Base-by-base conservation (phyloP, 1,140 invertebrate genomes). In the Heliothis subflexa region DNA sequence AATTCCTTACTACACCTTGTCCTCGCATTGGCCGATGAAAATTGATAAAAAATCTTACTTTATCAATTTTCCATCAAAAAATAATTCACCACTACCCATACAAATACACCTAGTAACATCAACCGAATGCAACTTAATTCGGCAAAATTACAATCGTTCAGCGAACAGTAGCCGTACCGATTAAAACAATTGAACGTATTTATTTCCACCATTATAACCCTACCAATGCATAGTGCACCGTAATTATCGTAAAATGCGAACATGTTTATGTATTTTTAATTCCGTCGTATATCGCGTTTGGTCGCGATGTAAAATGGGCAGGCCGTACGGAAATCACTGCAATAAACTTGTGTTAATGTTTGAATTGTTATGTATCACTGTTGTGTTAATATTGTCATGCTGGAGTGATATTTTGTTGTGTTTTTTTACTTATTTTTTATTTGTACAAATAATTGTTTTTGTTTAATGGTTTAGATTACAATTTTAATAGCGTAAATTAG, bases 191-290 rank as follows among this genome's bases (percentile, higher is more conserved):
- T 70, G 66, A 70, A 70, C 66, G 66, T 70, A 70, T 70, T 70
- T 70, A 70, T 70, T 70, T 70, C 18, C 47, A 28, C 66, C 66
- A 70, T 70, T 70, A 70, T 70, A 70, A 70, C 66, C 66, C 66
- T 70, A 40, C 33, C 33, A 40, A 86, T 86, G 89, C 88, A 87
- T 91, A 87, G 87, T 91, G 87, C 84, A 85, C 80, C 80, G 88
- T 91, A 91, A 93, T 93, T 93, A 91, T 89, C 90, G 91, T 93
- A 91, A 91, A 93, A 91, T 86, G 89, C 86, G 61, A 85, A 88
- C 89, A 91, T 91, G 91, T 93, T 93, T 93, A 93, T 93, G 90
- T 89, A 91, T 93, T 91, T 91, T 93, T 93, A 93, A 93, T 93
- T 93, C 91, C 87, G 86, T 82, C 87, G 90, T 91, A 91, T 91